These are phyloP conservation scores for Caenorhabditis tropicalis DNA, from an alignment of 1,140 invertebrate genomes.

Conservation along the genomic window DNA sequence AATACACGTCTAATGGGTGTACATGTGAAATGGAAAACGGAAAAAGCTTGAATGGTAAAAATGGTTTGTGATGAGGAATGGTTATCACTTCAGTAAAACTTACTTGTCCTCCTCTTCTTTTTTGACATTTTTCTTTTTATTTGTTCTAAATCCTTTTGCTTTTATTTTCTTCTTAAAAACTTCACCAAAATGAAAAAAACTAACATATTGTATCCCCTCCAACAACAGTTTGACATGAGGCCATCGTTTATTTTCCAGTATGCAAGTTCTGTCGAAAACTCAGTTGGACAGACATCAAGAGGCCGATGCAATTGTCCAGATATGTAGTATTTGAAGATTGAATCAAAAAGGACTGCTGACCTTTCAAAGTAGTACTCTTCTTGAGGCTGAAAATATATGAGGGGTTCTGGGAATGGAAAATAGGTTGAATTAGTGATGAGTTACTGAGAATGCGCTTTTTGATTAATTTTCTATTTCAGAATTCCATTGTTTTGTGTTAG, in stretches of 20 bases:
- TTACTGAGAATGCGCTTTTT: neutral
- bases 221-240: conserved; percentile 52
- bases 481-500: no score
- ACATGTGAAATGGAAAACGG: conserved; percentile 12
- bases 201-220: conserved; percentile 47
- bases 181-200: neutral
- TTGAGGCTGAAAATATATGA: conserved; percentile 39
- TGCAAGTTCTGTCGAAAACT: conserved; percentile 32
- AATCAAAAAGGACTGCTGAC: conserved; percentile 57
- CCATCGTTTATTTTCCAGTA: conserved; percentile 53
- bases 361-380: conserved; percentile 61
- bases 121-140: conserved; percentile 38
- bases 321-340: conserved; percentile 59
- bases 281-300: conserved; percentile 51
- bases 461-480: no score
- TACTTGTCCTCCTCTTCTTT: conserved; percentile 17
- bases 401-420: neutral
- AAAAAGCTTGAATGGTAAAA: neutral
- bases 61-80: neutral
- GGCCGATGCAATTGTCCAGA: conserved; percentile 56
- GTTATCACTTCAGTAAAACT: neutral
- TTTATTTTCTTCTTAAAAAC: neutral
- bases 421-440: neutral
- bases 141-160: neutral
- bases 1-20: conserved; percentile 10